phyloP scores from a whole-genome alignment of 2,113 vertebrate species.

The Odontophorus gujanensis region DNA sequence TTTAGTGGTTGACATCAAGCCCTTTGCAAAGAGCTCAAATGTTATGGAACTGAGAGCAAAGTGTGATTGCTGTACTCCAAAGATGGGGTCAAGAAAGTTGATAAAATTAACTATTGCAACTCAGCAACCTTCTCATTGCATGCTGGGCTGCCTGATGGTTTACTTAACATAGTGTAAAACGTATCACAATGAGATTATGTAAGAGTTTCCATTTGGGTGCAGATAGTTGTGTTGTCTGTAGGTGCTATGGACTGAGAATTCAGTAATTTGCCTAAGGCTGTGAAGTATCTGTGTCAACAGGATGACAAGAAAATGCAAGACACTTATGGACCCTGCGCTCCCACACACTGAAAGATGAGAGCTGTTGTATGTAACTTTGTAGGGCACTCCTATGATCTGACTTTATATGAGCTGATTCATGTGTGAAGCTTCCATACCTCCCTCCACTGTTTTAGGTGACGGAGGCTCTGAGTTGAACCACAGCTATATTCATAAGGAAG shows the following conservation, averaged over 20 bases:
- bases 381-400: not conserved
- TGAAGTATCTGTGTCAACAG: not conserved
- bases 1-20: not conserved
- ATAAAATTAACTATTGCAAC: not conserved
- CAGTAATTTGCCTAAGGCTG: not conserved
- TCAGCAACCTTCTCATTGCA: accelerated
- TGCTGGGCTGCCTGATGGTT: not conserved
- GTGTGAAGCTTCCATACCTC: not conserved
- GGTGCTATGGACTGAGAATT: not conserved
- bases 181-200: not conserved
- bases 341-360: accelerated
- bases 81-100: not conserved
- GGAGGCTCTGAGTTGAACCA: not conserved
- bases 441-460: not conserved
- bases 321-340: accelerated
- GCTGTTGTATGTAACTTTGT: not conserved
- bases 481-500: not conserved
- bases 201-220: not conserved
- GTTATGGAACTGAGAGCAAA: not conserved
- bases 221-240: not conserved
- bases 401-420: not conserved
- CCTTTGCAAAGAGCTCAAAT: not conserved
- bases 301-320: not conserved
- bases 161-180: not conserved
- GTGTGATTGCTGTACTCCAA: not conserved